Percentiles rank a stretch among this genome's conserved stretches.
Evolutionary conservation across 2,888 invertebrate genomes (phyloP).

Genomic region (Anthophora plumipes): DNA sequence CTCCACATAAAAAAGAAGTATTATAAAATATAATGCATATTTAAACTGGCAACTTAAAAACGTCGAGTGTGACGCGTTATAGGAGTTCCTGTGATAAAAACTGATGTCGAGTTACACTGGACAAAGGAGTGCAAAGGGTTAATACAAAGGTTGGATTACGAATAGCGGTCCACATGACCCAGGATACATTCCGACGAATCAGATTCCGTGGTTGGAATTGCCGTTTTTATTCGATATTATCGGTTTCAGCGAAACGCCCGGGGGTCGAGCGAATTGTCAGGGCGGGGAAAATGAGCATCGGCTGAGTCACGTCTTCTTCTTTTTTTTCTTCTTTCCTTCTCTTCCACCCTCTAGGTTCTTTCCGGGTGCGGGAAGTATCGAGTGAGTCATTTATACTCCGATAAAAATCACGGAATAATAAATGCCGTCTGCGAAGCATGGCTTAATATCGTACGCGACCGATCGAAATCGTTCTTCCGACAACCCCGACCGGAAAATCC

Average conservation of each 20-base stretch:
- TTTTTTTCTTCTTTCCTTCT: background rate
- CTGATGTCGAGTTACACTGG: no score
- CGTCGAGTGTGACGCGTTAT: no score
- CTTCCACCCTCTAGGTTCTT: background rate
- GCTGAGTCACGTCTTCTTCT: constrained; percentile 51
- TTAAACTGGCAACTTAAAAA: no score
- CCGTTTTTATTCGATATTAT: constrained; percentile 42
- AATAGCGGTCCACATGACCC: background rate
- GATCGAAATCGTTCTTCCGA: constrained; percentile 18
- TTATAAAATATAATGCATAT: no score
- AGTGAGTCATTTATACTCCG: constrained; percentile 65
- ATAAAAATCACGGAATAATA: constrained; percentile 63
- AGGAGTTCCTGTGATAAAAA: no score
- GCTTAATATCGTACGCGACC: constrained; percentile 18
- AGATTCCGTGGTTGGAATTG: constrained; percentile 8
- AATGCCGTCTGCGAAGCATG: constrained; percentile 21
- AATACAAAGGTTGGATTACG: background rate
- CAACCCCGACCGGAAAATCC: background rate
- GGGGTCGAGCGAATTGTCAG: constrained; percentile 30
- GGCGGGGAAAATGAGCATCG: constrained; percentile 35
- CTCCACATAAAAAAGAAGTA: no score
- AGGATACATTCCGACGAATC: background rate
- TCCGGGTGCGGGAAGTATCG: constrained; percentile 14
- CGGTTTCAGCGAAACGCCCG: constrained; percentile 21
- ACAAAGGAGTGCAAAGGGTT: no score